Percentiles rank a stretch among this genome's conserved stretches.
These are phyloP conservation scores for Ornithoptera alexandrae DNA, from an alignment of 2,888 invertebrate genomes.

Conservation along the genomic window DNA sequence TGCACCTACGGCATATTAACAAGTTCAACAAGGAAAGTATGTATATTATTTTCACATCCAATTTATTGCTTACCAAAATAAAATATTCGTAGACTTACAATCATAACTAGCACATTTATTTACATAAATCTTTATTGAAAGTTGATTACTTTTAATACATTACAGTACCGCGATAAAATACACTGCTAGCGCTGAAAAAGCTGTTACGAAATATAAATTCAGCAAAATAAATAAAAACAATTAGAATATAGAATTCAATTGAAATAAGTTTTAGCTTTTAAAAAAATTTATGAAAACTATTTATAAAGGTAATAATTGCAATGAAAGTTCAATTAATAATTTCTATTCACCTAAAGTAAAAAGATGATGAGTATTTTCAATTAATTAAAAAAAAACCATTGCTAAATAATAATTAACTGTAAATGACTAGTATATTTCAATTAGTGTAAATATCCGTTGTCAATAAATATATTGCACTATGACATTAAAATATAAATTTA, in stretches of 20 bases:
- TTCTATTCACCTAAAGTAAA: no score
- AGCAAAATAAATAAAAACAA: no score
- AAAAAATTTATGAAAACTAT: no score
- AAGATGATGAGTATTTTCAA: background rate
- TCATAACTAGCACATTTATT: slow-evolving; percentile 10
- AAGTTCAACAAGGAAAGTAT: slow-evolving; percentile 53
- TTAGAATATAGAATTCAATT: no score
- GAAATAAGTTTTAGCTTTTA: no score
- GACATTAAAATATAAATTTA: slow-evolving; percentile 39
- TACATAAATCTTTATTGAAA: slow-evolving; percentile 11
- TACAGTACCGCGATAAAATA: background rate
- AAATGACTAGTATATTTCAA: slow-evolving; percentile 31
- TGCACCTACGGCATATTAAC: slow-evolving; percentile 27
- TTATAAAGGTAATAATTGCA: no score
- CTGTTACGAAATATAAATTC: background rate
- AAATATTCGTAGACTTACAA: slow-evolving; percentile 27
- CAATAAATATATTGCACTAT: slow-evolving; percentile 70
- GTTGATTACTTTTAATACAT: slow-evolving; percentile 20
- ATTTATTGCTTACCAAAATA: slow-evolving; percentile 50
- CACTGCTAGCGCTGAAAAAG: background rate
- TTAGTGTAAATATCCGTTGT: slow-evolving; percentile 30
- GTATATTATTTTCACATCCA: slow-evolving; percentile 46
- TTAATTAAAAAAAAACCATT: background rate
- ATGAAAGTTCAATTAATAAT: no score
- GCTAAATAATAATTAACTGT: slow-evolving; percentile 27